Base-by-base conservation (phyloP, 2,797 vertebrate species). In the Sebastes variabilis region DNA sequence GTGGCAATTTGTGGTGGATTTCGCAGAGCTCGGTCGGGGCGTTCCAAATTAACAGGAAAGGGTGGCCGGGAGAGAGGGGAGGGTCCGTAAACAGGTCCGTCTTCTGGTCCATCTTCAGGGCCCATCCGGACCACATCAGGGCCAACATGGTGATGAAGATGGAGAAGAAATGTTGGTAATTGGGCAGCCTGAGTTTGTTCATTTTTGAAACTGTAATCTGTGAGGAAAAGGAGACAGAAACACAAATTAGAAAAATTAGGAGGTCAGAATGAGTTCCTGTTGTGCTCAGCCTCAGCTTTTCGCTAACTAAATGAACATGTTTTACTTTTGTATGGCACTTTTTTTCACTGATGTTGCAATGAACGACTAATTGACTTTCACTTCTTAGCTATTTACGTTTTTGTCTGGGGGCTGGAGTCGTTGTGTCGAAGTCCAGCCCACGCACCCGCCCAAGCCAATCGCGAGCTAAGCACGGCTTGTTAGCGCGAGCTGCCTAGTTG, bases 1-100 rank as follows among this genome's bases (percentile, higher is more conserved):
- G 82, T 0, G 86, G 70, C 5, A 96, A 79, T 52, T 84, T 75
- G 14, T 90, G 95, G 42, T 58, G 94, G 68, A 65, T 69, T 59
- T 71, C 7, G 62, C 96, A 97, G 54, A 92, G 78, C 79, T 97
- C 96, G 38, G 95, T 96, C 5, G 96, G 97, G 58, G 95, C 96
- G 68, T 97, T 97, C 97, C 96, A 97, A 83, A 89, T 93, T 70
- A 97, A 95, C 61, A 95, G 69, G 75, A 97, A 97, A 73, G 95
- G 92, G 24, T 76, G 74, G 24, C 87, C 81, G n/a, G 87, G 70
- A 18, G 82, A 14, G 24, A 96, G 1, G 4, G 25, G 25, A 25
- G 25, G 25, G 1, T 25, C 25, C 25, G 25, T 25, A 25, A 25
- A 25, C 25, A 25, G 25, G 1, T 29, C 27, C 25, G 4, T 32